phyloP scores from a whole-genome alignment of 2,797 vertebrate genomes.

The Gymnoscopelus braueri region DNA sequence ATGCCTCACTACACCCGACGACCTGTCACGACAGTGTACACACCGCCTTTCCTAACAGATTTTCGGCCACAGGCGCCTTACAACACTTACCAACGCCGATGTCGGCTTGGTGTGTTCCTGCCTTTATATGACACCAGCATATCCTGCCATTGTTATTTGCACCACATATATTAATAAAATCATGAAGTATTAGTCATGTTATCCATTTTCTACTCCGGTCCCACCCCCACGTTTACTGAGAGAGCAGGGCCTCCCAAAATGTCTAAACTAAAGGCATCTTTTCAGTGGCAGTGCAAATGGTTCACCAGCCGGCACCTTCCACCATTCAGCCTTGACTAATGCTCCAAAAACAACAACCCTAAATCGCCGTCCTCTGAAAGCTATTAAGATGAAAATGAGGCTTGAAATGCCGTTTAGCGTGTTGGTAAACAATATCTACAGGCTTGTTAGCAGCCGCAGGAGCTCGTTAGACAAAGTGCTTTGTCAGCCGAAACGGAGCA shows the following conservation, averaged over 20 bases:
- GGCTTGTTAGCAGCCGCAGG: conserved; percentile 22
- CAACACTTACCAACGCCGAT: no score
- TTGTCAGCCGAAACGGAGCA: conserved; percentile 24
- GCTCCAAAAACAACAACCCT: conserved; percentile 12
- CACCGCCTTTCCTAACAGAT: no score
- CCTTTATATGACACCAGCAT: no score
- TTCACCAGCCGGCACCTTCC: not conserved
- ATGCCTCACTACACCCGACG: no score
- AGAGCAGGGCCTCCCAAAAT: not conserved
- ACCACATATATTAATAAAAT: no score
- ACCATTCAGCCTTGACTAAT: conserved; percentile 5
- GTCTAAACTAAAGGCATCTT: not conserved
- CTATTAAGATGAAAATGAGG: conserved; percentile 43
- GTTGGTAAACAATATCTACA: conserved; percentile 39
- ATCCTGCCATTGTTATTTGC: no score
- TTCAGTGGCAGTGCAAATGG: conserved; percentile 1
- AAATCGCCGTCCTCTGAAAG: conserved; percentile 31
- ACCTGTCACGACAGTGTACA: no score
- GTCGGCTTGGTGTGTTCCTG: no score
- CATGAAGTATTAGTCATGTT: no score
- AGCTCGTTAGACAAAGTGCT: conserved; percentile 24
- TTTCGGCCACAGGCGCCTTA: no score
- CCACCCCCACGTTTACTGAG: not conserved
- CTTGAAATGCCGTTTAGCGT: conserved; percentile 34
- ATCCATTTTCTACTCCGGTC: no score